phyloP scores from a whole-genome alignment of 2,888 invertebrate genomes.

The Drosophila parthenogenetica region DNA sequence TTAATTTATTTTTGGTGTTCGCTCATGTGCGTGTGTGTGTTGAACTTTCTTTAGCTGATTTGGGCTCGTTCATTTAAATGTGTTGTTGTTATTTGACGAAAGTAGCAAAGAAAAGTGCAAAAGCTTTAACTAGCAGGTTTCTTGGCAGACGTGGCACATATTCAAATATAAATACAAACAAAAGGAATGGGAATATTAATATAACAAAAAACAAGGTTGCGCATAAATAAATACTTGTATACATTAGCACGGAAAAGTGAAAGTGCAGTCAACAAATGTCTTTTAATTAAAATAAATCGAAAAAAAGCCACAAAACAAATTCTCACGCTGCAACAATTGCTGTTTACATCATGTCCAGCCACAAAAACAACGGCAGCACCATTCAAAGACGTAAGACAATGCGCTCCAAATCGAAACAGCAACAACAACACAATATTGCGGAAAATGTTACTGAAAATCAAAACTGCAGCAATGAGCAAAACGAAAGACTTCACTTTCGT shows the following conservation, averaged over 20 bases:
- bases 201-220: not conserved
- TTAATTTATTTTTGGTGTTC: slow-evolving; percentile 40
- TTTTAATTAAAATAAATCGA: slow-evolving; percentile 19
- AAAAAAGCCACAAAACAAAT: slow-evolving; percentile 33
- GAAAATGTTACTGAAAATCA: slow-evolving; percentile 62
- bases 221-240: slow-evolving; percentile 3
- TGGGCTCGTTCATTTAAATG: slow-evolving; percentile 44
- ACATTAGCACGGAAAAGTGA: slow-evolving; percentile 46
- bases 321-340: slow-evolving; percentile 50
- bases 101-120: slow-evolving; percentile 63
- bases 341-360: slow-evolving; percentile 65
- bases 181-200: not conserved
- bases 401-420: slow-evolving; percentile 71
- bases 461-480: slow-evolving; percentile 65
- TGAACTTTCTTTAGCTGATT: slow-evolving; percentile 67
- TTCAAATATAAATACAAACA: slow-evolving; percentile 28
- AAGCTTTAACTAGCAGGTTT: slow-evolving; percentile 57
- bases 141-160: slow-evolving; percentile 50
- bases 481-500: slow-evolving; percentile 84
- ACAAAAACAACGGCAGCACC: slow-evolving; percentile 40
- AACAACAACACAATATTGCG: slow-evolving; percentile 56
- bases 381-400: slow-evolving; percentile 77
- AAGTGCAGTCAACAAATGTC: slow-evolving; percentile 36
- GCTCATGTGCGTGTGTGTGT: slow-evolving; percentile 26
- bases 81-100: slow-evolving; percentile 43